Evolutionary conservation across 2,113 vertebrate species (phyloP).

Genomic region (Cygnus buccinator): DNA sequence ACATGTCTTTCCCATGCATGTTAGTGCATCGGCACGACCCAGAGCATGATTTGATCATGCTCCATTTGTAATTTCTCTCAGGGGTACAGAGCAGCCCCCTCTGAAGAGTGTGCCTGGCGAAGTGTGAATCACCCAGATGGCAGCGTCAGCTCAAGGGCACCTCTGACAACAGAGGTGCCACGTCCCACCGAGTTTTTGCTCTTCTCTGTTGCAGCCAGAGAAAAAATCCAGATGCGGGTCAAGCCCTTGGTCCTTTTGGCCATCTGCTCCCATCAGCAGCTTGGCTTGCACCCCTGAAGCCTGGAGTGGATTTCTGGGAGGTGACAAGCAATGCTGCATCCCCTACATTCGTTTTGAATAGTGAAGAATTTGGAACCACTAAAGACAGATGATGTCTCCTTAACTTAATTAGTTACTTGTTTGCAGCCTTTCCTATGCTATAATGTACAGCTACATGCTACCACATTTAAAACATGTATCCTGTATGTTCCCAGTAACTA

Average conservation of each 20-base stretch:
- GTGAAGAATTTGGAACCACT: not conserved
- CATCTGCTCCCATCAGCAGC: not conserved
- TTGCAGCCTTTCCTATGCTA: not conserved
- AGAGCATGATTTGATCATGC: not conserved
- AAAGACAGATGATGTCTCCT: not conserved
- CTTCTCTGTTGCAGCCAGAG: not conserved
- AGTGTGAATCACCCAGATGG: not conserved
- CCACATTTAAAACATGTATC: not conserved
- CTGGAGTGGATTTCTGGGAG: not conserved
- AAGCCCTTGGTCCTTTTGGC: not conserved
- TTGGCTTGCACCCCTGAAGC: not conserved
- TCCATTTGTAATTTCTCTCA: not conserved
- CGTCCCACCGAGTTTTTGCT: slow-evolving; percentile 11
- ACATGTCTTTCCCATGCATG: not conserved
- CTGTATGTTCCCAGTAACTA: not conserved
- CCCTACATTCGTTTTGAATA: not conserved
- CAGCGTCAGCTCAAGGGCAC: not conserved
- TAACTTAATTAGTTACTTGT: not conserved
- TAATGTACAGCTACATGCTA: not conserved
- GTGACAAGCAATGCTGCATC: not conserved
- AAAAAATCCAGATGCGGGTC: not conserved
- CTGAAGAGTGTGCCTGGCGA: not conserved
- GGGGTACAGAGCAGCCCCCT: not conserved
- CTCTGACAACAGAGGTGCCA: not conserved
- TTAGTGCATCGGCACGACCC: slow-evolving; percentile 11